These are phyloP conservation scores for Neoaliturus tenellus DNA, from an alignment of 2,888 invertebrate species.

Conservation along the genomic window DNA sequence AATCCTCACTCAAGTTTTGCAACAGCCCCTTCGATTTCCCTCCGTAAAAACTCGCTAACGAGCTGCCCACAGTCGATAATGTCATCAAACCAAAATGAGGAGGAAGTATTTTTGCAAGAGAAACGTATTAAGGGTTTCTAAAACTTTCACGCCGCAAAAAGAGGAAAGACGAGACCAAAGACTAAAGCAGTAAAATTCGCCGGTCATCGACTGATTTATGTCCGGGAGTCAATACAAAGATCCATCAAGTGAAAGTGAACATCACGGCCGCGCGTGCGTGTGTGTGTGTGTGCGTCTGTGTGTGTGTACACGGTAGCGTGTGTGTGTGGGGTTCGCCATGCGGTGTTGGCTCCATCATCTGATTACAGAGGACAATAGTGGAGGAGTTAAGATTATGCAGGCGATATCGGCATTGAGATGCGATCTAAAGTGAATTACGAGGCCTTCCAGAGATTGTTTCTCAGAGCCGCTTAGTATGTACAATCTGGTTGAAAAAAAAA, in stretches of 20 bases:
- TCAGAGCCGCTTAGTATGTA: too few species aligned
- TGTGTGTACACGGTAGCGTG: background rate
- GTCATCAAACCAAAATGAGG: background rate
- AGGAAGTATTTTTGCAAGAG: constrained; percentile 12
- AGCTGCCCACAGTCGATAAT: background rate
- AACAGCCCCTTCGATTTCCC: background rate
- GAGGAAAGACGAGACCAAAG: constrained; percentile 12
- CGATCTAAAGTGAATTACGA: background rate
- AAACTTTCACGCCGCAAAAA: constrained; percentile 28
- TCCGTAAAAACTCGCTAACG: background rate
- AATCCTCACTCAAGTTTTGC: background rate
- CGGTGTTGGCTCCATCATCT: background rate
- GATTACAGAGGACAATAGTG: constrained; percentile 21
- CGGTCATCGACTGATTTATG: constrained; percentile 14
- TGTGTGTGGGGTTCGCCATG: background rate
- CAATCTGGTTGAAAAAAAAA: too few species aligned
- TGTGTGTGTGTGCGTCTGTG: constrained; percentile 2
- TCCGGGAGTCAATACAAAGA: constrained; percentile 25
- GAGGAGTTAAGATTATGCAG: background rate
- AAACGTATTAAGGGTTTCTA: constrained; percentile 18
- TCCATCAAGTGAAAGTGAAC: constrained; percentile 18
- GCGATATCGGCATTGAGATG: background rate
- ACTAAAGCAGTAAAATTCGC: constrained; percentile 4
- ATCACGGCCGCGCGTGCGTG: background rate
- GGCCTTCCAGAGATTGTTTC: too few species aligned